Base-by-base conservation (phyloP, 2,888 invertebrate genomes). In the Hoplodrina ambigua region DNA sequence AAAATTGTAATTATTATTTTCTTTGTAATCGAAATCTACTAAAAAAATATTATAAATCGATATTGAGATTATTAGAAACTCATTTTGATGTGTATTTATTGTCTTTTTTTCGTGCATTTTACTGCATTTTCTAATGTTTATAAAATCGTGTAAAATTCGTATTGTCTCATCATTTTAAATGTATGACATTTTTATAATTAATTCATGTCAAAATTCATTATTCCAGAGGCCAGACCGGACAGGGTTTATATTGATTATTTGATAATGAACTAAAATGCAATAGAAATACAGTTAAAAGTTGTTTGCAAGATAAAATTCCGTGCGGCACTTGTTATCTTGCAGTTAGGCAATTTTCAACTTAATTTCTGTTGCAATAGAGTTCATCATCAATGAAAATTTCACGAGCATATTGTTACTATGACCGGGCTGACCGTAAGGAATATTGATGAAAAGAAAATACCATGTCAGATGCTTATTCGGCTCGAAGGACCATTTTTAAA, bases 61-160 rank as follows among this genome's bases (percentile, higher is more conserved):
- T 71, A 61, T 86, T 83, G 87, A 87, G 86, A 88, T 87, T 87
- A 88, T 64, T 75, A 67, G 83, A 84, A 88, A 86, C 87, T 87
- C 87, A 80, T 85, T 74, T 84, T 77, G 66, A 79, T 74, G 70
- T 84, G 77, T 82, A 80, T 80, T 78, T 81, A 79, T 75, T 80
- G n/a, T 67, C 50, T 72, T 68, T 71, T 37, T 73, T 72, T 73
- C 41, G 30, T 75, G 81, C 81, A 78, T 83, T 78, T 76, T 75
- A 69, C 50, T 81, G 82, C 79, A 82, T 82, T 82, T 77, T 71
- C 50, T 61, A 65, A 65, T 65, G 44, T 70, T 58, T 61, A 68
- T 60, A 54, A 58, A 68, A 50, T 77, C 58, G 41, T 81, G 65
- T 69, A 71, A 59, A 59, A 65, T 70, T 59, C 37, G 57, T 65